Percentiles rank a stretch among this genome's conserved stretches.
phyloP scores from a whole-genome alignment of 2,888 invertebrate species.

The Callosobruchus maculatus region DNA sequence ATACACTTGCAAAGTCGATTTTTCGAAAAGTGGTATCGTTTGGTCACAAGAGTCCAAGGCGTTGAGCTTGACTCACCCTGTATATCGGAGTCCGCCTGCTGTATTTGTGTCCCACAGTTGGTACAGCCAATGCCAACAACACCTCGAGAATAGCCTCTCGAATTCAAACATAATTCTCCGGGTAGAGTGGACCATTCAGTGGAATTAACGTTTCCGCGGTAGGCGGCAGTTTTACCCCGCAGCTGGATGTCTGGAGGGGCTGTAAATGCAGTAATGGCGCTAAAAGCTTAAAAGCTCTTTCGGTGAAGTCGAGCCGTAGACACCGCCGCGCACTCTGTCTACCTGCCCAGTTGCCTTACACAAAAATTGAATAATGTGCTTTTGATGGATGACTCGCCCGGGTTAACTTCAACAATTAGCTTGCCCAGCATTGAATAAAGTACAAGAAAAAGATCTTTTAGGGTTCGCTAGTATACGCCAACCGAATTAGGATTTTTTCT shows the following conservation, averaged over 20 bases:
- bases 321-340: neutral
- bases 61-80: too few species aligned
- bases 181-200: neutral
- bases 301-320: neutral
- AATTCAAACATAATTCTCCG: neutral
- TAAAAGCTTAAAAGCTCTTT: neutral
- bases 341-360: neutral
- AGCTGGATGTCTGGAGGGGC: neutral
- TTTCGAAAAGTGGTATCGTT: too few species aligned
- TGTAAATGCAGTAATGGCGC: neutral
- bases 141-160: neutral
- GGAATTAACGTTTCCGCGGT: neutral
- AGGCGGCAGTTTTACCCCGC: neutral
- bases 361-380: neutral
- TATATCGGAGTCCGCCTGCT: too few species aligned
- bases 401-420: neutral
- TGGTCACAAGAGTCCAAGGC: too few species aligned
- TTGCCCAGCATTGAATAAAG: too few species aligned
- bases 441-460: too few species aligned
- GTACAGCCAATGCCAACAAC: neutral
- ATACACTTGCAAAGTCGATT: too few species aligned
- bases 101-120: too few species aligned
- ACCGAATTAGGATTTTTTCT: too few species aligned
- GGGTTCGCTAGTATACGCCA: too few species aligned
- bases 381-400: neutral